phyloP scores from a whole-genome alignment of 2,888 invertebrate species.

The Tiliacea aurago region DNA sequence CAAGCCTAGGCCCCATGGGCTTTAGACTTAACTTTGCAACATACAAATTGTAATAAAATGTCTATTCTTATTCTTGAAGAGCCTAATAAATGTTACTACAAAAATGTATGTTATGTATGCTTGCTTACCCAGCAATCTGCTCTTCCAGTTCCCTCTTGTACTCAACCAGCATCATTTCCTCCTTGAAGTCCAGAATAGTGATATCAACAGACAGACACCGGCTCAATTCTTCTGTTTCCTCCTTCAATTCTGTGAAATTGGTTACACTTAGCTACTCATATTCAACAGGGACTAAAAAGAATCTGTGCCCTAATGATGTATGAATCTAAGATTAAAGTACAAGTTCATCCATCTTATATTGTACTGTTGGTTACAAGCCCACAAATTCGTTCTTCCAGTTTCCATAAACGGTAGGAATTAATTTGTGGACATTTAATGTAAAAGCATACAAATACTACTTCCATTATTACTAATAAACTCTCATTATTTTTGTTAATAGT shows the following conservation, averaged over 20 bases:
- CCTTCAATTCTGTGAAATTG: conserved; percentile 78
- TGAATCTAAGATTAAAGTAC: not conserved
- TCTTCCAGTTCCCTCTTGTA: conserved; percentile 86
- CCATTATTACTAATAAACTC: not conserved
- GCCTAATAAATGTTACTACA: not conserved
- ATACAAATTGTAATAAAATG: not conserved
- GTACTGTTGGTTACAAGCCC: not conserved
- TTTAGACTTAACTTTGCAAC: not conserved
- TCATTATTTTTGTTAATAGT: not conserved
- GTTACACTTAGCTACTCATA: not conserved
- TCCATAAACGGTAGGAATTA: too few species aligned
- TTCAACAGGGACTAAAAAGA: not conserved
- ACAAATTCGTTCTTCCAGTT: not conserved
- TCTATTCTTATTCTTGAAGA: not conserved
- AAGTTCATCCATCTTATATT: not conserved
- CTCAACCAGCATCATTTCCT: conserved; percentile 86
- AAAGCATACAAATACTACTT: not conserved
- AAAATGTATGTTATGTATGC: not conserved
- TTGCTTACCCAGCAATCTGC: conserved; percentile 83
- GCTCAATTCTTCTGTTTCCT: conserved; percentile 86
- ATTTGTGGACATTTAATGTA: not conserved
- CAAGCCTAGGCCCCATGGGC: not conserved
- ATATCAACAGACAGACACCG: conserved; percentile 85
- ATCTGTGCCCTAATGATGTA: not conserved
- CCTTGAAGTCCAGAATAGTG: conserved; percentile 81